Evolutionary conservation across 2,113 vertebrate genomes (phyloP), one percentile per base, ranked within the genome.

Genomic region (Lophius piscatorius): DNA sequence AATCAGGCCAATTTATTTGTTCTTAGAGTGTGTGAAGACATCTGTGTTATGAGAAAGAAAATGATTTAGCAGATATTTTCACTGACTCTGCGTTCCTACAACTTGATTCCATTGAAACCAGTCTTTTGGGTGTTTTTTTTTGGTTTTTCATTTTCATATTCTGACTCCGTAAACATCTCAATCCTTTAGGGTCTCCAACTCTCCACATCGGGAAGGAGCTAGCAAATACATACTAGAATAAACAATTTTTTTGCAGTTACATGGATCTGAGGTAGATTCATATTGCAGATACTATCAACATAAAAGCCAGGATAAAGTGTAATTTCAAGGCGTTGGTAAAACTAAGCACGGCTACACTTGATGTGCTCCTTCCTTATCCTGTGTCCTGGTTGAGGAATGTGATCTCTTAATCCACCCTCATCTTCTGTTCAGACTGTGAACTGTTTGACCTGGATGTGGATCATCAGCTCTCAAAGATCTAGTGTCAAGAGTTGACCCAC

Each of bases 361-460:
- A 41, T 17, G 23, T 31, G 26, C 47, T 47, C 59, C 35, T 23
- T 45, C 55, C 26, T 34, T 56, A 11, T 54, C 16, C 51, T 26
- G 35, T 41, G 46, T 38, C 45, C 31, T 62, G 4, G 31, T 47
- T 28, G 31, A 79, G 74, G 69, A 86, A 85, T 76, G 71, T 41
- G 23, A 65, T 75, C 76, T 76, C 28, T 77, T 48, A 60, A 48
- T 75, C 72, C 71, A 69, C 69, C 63, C 76, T 6, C 31, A 83
- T 82, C 82, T 82, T 70, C 60, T 49, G 66, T 69, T 34, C 26
- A 33, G 16, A 57, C 66, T 51, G 23, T 65, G 50, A 76, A 58
- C 75, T 44, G 39, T 70, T 45, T 42, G 55, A 77, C 47, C 67
- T 68, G 55, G 18, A 56, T 12, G 11, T 50, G 48, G 63, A 49